phyloP scores from a whole-genome alignment of 2,888 invertebrate genomes.

The Himalopsyche tibetana region DNA sequence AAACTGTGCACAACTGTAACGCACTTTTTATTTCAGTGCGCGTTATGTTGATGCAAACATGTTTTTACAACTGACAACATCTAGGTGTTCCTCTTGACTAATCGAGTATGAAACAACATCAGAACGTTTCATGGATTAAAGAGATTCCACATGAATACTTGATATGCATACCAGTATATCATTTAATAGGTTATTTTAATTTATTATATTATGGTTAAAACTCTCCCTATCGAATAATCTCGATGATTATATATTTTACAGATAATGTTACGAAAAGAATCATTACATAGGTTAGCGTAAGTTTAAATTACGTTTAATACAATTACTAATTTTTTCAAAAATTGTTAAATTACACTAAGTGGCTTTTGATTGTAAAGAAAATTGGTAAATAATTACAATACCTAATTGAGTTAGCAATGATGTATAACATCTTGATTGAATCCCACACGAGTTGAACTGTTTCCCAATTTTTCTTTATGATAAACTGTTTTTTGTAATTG shows the following conservation, averaged over 20 bases:
- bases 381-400: not conserved
- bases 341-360: not conserved
- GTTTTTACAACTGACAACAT: slow-evolving; percentile 56
- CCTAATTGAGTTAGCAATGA: too few relatives aligned
- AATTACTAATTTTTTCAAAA: not conserved
- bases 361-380: not conserved
- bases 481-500: not conserved
- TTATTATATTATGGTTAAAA: too few relatives aligned
- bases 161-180: too few relatives aligned
- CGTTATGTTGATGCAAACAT: slow-evolving; percentile 47
- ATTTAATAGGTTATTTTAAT: too few relatives aligned
- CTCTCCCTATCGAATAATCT: too few relatives aligned
- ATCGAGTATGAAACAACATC: too few relatives aligned
- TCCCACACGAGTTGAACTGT: not conserved
- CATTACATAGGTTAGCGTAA: slow-evolving; percentile 7
- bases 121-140: too few relatives aligned
- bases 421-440: too few relatives aligned
- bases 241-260: too few relatives aligned
- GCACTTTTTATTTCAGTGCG: slow-evolving; percentile 54
- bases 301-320: not conserved
- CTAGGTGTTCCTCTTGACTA: slow-evolving; percentile 38
- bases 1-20: slow-evolving; percentile 36
- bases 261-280: too few relatives aligned
- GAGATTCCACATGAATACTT: too few relatives aligned
- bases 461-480: not conserved